Base-by-base conservation (phyloP, 2,888 invertebrate genomes). In the Oligia strigilis region DNA sequence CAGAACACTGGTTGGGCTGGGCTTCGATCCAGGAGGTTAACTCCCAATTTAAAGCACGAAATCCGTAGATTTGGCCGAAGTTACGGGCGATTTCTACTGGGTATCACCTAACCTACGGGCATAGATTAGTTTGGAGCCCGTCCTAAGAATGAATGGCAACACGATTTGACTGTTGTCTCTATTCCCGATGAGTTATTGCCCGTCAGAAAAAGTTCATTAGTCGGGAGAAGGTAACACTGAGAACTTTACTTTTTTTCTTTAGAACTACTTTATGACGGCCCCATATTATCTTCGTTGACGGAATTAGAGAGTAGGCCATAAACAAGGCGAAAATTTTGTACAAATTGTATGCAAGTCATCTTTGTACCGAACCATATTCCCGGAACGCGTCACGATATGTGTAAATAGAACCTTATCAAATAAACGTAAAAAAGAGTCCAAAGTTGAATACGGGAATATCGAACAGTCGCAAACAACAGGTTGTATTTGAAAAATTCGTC, bases 401-500 rank as follows among this genome's bases (percentile, higher is more conserved):
- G 29, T 9, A 49, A 49, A 14, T 49, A 49, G 4, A 40, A n/a
- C 23, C 29, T 43, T 14, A 9, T 6, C 0, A 64, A 52, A 74
- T n/a, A 43, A 60, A 46, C 8, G 9, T 8, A 23, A 4, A 40
- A 40, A 46, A 8, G 0, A 3, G 4, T 6, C 11, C 11, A n/a
- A 58, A n/a, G n/a, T 46, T 17, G 23, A 58, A 23, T 74, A 72
- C n/a, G n/a, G 9, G 23, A 17, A 29, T 14, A 43, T 14, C 29
- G 19, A n/a, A 49, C 9, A 62, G 19, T n/a, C 23, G 6, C 14
- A 40, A 14, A n/a, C 36, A 49, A 40, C 14, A 75, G 8, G 0
- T 40, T 46, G 2, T 83, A 65, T 14, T 43, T 60, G 52, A 46
- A 55, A 60, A 87, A 72, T 58, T 72, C 4, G 19, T 78, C 23